Evolutionary conservation across 2,797 vertebrate genomes (phyloP), one percentile per base, ranked within the genome.

Genomic region (Petrocephalus schoutedeni): DNA sequence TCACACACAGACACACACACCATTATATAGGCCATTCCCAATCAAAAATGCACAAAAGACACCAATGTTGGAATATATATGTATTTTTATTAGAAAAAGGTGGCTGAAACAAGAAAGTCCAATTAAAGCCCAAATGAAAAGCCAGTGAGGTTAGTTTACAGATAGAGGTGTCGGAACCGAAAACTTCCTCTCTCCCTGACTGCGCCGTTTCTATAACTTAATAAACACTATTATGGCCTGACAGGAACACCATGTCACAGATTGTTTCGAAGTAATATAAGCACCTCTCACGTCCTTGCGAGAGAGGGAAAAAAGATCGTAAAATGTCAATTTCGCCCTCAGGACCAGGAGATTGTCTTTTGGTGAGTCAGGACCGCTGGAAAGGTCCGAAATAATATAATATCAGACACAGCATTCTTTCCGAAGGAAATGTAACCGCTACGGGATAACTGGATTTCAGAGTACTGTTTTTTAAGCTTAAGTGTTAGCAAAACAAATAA

Each of bases 41-140:
- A 10, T 87, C 84, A 91, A 94, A 94, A 94, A 83, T 89, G 95
- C 92, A 91, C 36, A 91, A 89, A 84, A 91, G 32, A 83, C 36
- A 86, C 7, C 51, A 88, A 77, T 88, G 90, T 93, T 88, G 92
- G 91, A 90, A 92, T 92, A 92, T 90, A 93, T 93, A 92, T 90
- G 93, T 93, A 71, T 91, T 94, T 95, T 95, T 95, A 95, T 93
- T 94, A 95, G 92, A 95, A 95, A 95, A 89, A 92, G 89, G 86
- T 93, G 94, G 93, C 92, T 92, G 90, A 92, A 92, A 91, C 89
- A 92, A 92, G 92, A 88, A 92, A 91, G 80, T 91, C 67, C 71
- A 83, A 92, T 92, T 89, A 90, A 93, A 93, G 90, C 91, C 92
- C 91, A 90, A 91, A 57, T 77, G 87, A 82, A 85, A 89, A 45